Conservation (phyloP, 1,140 invertebrate genomes). For the Dryas iulia region DNA sequence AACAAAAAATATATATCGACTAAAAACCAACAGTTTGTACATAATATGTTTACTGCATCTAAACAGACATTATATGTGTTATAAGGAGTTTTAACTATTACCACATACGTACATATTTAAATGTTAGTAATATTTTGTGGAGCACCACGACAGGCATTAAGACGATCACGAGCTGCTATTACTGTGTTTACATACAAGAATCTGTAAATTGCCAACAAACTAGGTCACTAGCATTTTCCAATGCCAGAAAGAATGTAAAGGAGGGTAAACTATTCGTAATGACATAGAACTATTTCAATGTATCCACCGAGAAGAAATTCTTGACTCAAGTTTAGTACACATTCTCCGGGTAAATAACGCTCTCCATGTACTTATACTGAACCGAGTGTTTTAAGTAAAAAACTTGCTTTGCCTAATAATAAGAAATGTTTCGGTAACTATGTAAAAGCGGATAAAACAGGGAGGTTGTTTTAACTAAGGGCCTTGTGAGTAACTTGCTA, state of each 20-base stretch:
- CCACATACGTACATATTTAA: too few species aligned
- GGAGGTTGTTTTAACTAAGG: conserved; percentile 31
- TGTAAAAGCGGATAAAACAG: conserved; percentile 24
- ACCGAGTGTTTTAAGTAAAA: conserved; percentile 24
- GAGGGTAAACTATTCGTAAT: conserved; percentile 20
- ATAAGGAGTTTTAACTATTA: not conserved
- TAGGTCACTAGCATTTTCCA: not conserved
- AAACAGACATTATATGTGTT: not conserved
- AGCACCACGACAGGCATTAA: not conserved
- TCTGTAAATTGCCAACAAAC: not conserved
- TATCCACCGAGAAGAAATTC: conserved; percentile 18
- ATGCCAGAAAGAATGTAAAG: conserved; percentile 10
- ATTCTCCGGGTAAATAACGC: conserved; percentile 13
- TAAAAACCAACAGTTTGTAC: too few species aligned
- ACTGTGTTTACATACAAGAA: not conserved
- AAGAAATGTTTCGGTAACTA: conserved; percentile 19
- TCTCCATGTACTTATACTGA: not conserved
- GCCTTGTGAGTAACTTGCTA: conserved; percentile 33
- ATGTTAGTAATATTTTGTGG: not conserved
- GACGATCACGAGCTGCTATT: not conserved
- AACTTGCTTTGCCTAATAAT: conserved; percentile 30
- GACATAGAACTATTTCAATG: conserved; percentile 19
- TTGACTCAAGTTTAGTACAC: conserved; percentile 10
- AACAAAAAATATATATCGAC: too few species aligned
- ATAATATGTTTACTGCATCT: too few species aligned